phyloP scores from a whole-genome alignment of 2,113 vertebrate species.

The Oriolus oriolus region DNA sequence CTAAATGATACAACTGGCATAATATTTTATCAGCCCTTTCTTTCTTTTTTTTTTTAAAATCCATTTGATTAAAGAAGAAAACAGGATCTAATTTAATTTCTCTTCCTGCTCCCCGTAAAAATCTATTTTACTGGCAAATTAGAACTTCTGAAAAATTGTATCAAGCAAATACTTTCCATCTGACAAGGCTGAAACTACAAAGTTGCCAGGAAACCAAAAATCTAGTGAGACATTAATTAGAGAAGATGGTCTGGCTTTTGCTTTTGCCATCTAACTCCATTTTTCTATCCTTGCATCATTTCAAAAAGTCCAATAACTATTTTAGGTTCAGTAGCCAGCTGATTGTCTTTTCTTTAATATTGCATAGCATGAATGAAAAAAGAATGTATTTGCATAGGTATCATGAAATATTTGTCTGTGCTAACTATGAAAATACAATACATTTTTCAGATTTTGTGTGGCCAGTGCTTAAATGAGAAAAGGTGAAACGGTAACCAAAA shows the following conservation, averaged over 20 bases:
- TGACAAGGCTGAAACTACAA: constrained; percentile 17
- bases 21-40: not conserved
- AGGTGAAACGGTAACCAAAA: not conserved
- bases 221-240: constrained; percentile 21
- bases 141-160: constrained; percentile 53
- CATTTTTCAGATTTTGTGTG: not conserved
- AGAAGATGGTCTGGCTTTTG: not conserved
- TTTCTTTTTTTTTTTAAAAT: not conserved
- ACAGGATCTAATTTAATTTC: constrained; percentile 15
- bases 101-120: not conserved
- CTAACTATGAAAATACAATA: not conserved
- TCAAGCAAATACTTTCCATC: constrained; percentile 9
- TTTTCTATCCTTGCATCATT: not conserved
- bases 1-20: not conserved
- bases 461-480: not conserved
- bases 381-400: not conserved
- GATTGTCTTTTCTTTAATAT: not conserved
- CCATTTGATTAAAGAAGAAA: not conserved
- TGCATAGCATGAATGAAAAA: not conserved
- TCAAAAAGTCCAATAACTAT: not conserved
- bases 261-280: not conserved
- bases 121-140: constrained; percentile 32
- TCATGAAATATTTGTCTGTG: not conserved
- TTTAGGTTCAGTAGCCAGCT: not conserved
- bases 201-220: constrained; percentile 36